Evolutionary conservation across 2,888 invertebrate species (phyloP).

Genomic region (Scaptomyza flava): DNA sequence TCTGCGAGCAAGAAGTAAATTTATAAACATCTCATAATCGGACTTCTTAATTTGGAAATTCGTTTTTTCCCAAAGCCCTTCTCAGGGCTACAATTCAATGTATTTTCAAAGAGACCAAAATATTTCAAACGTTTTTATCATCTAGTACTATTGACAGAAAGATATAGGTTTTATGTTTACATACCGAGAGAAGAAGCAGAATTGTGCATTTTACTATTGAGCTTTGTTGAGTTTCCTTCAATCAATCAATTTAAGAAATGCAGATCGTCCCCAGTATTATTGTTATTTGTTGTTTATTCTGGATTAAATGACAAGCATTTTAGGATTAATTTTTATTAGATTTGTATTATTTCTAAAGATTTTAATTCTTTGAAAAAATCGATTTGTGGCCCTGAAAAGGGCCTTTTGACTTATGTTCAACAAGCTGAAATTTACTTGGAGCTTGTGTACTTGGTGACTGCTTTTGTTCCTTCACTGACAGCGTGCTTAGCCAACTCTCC

Average conservation of each 20-base stretch:
- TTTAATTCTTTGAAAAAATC: constrained; percentile 21
- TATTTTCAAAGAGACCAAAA: constrained; percentile 1
- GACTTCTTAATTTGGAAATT: neutral
- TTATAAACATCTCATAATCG: neutral
- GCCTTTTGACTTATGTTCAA: constrained; percentile 21
- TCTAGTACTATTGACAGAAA: too few species aligned
- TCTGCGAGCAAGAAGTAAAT: constrained; percentile 39
- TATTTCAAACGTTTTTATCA: too few species aligned
- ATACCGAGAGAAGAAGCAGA: too few species aligned
- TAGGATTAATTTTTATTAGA: too few species aligned
- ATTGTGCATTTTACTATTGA: too few species aligned
- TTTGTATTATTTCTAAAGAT: neutral
- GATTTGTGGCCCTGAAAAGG: constrained; percentile 50
- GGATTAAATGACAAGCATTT: too few species aligned
- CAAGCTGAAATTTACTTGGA: constrained; percentile 45
- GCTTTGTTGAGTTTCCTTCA: too few species aligned
- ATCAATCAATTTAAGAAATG: too few species aligned
- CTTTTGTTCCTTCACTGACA: constrained; percentile 56
- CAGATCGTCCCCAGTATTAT: constrained; percentile 8
- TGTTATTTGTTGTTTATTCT: too few species aligned
- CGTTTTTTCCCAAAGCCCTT: constrained; percentile 5
- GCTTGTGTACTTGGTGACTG: constrained; percentile 61
- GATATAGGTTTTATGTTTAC: too few species aligned
- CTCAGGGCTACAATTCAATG: constrained; percentile 11
- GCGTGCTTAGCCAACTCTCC: constrained; percentile 61